Evolutionary conservation across 2,888 invertebrate genomes (phyloP), one percentile per base, ranked within the genome.

Genomic region (Phortica okadai): DNA sequence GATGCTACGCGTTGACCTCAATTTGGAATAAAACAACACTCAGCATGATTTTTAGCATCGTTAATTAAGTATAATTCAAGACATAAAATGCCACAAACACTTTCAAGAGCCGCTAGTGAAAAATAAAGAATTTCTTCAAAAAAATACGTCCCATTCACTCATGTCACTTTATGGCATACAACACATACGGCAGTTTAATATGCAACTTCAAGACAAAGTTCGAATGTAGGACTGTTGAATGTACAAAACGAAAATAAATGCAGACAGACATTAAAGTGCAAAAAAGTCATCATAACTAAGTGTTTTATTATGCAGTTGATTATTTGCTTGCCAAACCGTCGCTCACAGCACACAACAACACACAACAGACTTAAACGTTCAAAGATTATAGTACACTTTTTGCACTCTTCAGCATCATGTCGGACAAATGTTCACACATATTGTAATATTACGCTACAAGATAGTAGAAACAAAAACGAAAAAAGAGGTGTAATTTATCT

Each of bases 401-500:
- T 33, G 33, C 33, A 5, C 33, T 41, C 21, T 69, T 16, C n/a
- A 50, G 69, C 69, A 72, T 10, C 50, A 11, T 33, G 56, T 56
- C 56, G 33, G 56, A 72, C 70, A 72, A 54, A 72, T 72, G 33
- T 54, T 54, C 25, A 25, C 54, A 69, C 45, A 69, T 14, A 56
- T 14, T 50, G 8, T 50, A 14, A 8, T 14, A 50, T 50, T 14
- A 8, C 8, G 8, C 50, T 50, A 14, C 14, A 50, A 50, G 14
- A 50, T 14, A 33, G 4, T 33, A 33, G 4, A 50, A 50, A 50
- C 8, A 50, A 50, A 50, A 50, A 50, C 14, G 14, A 50, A 50
- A 50, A 69, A 70, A 45, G 25, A 21, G 21, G 69, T 11, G 74
- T 75, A 75, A 75, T 75, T 75, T 75, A 75, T 75, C 74, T 75